Evolutionary conservation across 2,888 invertebrate species (phyloP).

Genomic region (Spilarctia lutea): DNA sequence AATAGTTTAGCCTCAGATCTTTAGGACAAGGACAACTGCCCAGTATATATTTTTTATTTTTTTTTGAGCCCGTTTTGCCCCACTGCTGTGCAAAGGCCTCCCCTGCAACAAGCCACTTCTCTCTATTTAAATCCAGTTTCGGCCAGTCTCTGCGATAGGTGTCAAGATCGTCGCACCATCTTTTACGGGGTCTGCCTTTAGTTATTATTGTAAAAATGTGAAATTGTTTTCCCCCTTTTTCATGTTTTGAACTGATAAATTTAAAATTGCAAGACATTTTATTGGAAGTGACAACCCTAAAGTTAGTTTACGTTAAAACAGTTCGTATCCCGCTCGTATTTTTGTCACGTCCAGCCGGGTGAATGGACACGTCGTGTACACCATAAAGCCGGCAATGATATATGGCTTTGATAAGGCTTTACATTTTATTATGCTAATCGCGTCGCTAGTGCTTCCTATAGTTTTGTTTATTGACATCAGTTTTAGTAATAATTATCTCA

Average conservation of each 20-base stretch:
- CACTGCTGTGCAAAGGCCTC: no score
- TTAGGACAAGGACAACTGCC: no score
- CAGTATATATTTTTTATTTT: no score
- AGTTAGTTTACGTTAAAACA: conserved; percentile 18
- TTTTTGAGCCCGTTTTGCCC: no score
- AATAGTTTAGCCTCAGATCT: no score
- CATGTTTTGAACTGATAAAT: neutral
- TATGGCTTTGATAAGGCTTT: conserved; percentile 21
- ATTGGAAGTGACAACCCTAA: conserved; percentile 21
- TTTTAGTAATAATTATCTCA: neutral
- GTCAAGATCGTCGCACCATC: no score
- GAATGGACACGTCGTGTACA: conserved; percentile 26
- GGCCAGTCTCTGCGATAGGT: no score
- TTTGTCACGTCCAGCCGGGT: conserved; percentile 26
- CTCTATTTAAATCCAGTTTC: no score
- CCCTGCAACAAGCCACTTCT: no score
- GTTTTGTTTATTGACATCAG: neutral
- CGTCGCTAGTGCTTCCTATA: neutral
- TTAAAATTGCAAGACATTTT: no score
- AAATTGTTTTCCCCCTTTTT: neutral
- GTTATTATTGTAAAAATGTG: no score
- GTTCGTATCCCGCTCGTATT: conserved; percentile 26
- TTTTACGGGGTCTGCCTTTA: no score
- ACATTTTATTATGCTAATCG: conserved; percentile 15
- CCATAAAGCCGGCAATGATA: conserved; percentile 18